Conservation (phyloP, 1,140 invertebrate species). For the Ridgeia piscesae region DNA sequence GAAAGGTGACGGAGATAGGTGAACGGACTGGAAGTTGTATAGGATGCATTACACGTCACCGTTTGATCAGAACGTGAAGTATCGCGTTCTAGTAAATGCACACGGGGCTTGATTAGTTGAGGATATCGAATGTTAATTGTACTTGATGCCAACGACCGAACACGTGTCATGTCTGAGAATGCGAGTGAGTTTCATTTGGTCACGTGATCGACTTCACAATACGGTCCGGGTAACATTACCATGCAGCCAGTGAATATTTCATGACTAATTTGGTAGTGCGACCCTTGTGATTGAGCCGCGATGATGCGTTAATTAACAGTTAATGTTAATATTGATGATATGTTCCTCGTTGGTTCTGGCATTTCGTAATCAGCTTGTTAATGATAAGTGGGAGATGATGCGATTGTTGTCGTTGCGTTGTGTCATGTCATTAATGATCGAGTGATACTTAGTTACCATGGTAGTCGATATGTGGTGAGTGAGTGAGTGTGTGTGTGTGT, state of each 20-base stretch:
- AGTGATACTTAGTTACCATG: not conserved
- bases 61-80: not conserved
- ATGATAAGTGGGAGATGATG: not conserved
- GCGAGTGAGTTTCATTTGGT: not conserved
- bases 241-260: not conserved
- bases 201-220: not conserved
- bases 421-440: too few relatives aligned
- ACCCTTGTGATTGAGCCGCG: not conserved
- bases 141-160: not conserved
- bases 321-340: not conserved
- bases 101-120: not conserved
- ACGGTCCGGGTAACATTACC: not conserved
- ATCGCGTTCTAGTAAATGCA: not conserved
- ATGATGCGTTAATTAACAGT: not conserved
- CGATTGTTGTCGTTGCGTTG: not conserved
- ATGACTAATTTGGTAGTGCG: not conserved
- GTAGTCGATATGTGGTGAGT: not conserved
- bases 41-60: not conserved
- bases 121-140: not conserved
- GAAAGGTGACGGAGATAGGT: not conserved
- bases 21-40: not conserved
- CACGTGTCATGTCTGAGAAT: not conserved
- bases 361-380: not conserved
- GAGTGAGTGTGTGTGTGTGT: not conserved
- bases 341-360: not conserved